These are phyloP conservation scores for Urocyon cinereoargenteus DNA, from an alignment of 2,797 vertebrate species.

Conservation along the genomic window DNA sequence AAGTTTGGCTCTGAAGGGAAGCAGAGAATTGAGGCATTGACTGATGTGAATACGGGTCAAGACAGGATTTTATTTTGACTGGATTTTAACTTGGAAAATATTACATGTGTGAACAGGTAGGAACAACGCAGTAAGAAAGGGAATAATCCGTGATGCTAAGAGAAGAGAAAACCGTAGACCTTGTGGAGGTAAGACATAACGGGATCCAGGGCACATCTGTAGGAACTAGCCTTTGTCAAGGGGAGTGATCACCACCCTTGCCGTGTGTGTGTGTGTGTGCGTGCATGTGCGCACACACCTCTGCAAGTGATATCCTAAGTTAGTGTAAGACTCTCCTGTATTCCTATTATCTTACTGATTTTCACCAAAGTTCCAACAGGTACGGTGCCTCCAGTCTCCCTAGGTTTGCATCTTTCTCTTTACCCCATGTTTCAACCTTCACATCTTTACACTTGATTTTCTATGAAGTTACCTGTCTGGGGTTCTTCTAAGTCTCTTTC, in stretches of 20 bases:
- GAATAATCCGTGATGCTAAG: neutral
- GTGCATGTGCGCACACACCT: neutral
- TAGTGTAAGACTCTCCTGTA: neutral
- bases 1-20: neutral
- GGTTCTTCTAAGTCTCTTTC: conserved; percentile 55
- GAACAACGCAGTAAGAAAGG: neutral
- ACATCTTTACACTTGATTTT: neutral
- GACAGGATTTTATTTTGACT: neutral
- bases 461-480: neutral
- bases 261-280: rapidly evolving
- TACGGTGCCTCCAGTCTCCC: neutral
- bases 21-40: neutral
- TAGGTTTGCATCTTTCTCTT: neutral
- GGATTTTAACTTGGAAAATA: conserved; percentile 15
- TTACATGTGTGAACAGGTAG: neutral
- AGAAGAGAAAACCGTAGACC: neutral
- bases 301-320: neutral
- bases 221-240: neutral
- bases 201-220: neutral
- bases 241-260: neutral
- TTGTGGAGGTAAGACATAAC: neutral
- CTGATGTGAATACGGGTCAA: neutral
- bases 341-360: neutral
- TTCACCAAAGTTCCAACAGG: neutral
- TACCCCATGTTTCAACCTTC: conserved; percentile 13